These are phyloP conservation scores for Philereme vetulata DNA, from an alignment of 2,888 invertebrate species.

Conservation along the genomic window DNA sequence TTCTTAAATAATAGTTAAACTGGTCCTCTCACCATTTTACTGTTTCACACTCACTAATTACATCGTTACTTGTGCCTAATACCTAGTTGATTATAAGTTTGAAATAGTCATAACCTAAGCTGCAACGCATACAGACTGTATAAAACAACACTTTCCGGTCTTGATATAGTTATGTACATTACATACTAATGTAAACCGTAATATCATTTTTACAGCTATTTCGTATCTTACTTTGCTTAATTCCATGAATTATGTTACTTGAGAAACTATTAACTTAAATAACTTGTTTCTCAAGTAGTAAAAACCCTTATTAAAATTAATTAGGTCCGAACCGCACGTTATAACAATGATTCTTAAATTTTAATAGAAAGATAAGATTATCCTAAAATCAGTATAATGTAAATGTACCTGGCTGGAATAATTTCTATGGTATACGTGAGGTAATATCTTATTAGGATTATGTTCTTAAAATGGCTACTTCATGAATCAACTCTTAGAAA, in stretches of 20 bases:
- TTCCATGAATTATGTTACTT: slow-evolving; percentile 9
- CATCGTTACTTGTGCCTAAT: too few species aligned
- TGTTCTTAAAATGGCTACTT: slow-evolving; percentile 15
- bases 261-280: slow-evolving; percentile 6
- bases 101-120: background rate
- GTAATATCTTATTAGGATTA: slow-evolving; percentile 27
- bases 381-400: slow-evolving; percentile 19
- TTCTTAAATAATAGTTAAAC: too few species aligned
- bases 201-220: slow-evolving; percentile 8
- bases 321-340: background rate
- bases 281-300: background rate
- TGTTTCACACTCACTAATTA: too few species aligned
- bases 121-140: background rate
- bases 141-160: slow-evolving; percentile 10
- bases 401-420: slow-evolving; percentile 14
- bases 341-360: background rate
- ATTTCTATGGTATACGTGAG: slow-evolving; percentile 21
- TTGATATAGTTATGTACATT: slow-evolving; percentile 11
- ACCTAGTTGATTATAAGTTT: too few species aligned
- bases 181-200: background rate
- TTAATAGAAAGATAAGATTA: slow-evolving; percentile 10
- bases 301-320: slow-evolving; percentile 8
- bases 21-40: too few species aligned
- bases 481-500: slow-evolving; percentile 29
- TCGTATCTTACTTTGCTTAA: background rate